Evolutionary conservation across 2,113 vertebrate species (phyloP), one percentile per base, ranked within the genome.

Genomic region (Oncorhynchus tshawytscha): DNA sequence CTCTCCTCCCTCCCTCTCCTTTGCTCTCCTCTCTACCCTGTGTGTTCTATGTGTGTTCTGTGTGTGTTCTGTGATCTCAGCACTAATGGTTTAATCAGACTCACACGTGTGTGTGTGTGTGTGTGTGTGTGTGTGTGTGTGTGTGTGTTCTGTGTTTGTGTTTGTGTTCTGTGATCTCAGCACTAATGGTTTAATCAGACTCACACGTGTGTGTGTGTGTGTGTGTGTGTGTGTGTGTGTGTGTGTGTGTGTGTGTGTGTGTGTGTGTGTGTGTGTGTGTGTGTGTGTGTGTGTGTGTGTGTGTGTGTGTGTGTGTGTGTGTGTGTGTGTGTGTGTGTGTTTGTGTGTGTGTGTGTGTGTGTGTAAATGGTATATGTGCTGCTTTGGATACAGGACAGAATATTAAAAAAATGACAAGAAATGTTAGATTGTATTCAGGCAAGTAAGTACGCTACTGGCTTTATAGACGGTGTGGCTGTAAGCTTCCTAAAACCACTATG

Each of bases 401-500:
- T 25, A 25, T 25, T 25, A 49, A 25, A n/a, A n/a, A n/a, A 24
- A 24, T 6, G 27, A 22, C 1, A 65, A 65, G 9, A 65, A 25
- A 6, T 65, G 62, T 25, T 12, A 2, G 8, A 25, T 12, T 18
- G 9, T 3, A 20, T 15, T 48, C n/a, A 12, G n/a, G 20, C 25
- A n/a, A n/a, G n/a, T n/a, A 1, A 25, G 25, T 25, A 2, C 25
- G 25, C 25, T 25, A 2, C 25, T 25, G 25, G 25, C 25, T 25
- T 1, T 93, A 90, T 92, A 91, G 92, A 91, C 93, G 75, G 80
- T 70, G 59, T 73, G 86, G 81, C 83, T 88, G 90, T 88, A 92
- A 93, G 87, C 78, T 84, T 34, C 31, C 31, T 34, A 7, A 34
- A 1, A 0, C 31, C 51, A 34, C 20, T 22, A 3, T 76, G 20